Conservation (phyloP, 2,113 vertebrate species). For the Pipra filicauda region DNA sequence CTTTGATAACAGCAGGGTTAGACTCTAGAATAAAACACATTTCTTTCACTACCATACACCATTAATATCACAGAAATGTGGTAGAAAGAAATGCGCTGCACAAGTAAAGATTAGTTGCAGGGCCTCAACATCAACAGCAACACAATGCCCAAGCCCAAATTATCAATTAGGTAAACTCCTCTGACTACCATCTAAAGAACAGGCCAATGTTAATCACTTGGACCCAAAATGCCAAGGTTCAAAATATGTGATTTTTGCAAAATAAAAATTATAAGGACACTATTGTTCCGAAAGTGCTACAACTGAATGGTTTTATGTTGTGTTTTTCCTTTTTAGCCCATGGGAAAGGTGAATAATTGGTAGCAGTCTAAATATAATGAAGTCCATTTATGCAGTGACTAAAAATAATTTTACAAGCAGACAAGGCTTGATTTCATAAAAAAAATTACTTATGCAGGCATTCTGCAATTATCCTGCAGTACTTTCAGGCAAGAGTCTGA, state of each 20-base stretch:
- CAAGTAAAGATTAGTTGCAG: constrained; percentile 74
- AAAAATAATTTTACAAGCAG: constrained; percentile 80
- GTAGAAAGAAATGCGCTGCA: constrained; percentile 71
- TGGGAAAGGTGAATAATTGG: constrained; percentile 72
- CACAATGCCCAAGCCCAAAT: constrained; percentile 67
- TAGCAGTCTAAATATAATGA: constrained; percentile 74
- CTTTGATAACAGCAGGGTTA: constrained; percentile 96
- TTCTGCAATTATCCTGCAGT: constrained; percentile 78
- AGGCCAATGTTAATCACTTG: background rate
- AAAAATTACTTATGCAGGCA: constrained; percentile 79
- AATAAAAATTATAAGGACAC: constrained; percentile 30
- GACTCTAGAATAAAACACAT: constrained; percentile 84
- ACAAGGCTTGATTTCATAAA: constrained; percentile 78
- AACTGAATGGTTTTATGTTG: constrained; percentile 39
- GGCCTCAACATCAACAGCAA: constrained; percentile 68
- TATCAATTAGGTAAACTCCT: constrained; percentile 70
- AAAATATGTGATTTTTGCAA: constrained; percentile 20
- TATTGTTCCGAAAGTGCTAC: constrained; percentile 25
- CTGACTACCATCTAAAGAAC: constrained; percentile 5
- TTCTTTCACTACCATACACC: constrained; percentile 80
- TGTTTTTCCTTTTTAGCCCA: constrained; percentile 59
- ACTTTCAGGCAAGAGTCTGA: constrained; percentile 76
- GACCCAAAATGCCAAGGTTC: background rate
- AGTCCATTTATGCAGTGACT: constrained; percentile 73
- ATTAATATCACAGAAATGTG: constrained; percentile 82